Evolutionary conservation across 2,888 invertebrate species (phyloP), one percentile per base, ranked within the genome.

Genomic region (Ectemnius lituratus): DNA sequence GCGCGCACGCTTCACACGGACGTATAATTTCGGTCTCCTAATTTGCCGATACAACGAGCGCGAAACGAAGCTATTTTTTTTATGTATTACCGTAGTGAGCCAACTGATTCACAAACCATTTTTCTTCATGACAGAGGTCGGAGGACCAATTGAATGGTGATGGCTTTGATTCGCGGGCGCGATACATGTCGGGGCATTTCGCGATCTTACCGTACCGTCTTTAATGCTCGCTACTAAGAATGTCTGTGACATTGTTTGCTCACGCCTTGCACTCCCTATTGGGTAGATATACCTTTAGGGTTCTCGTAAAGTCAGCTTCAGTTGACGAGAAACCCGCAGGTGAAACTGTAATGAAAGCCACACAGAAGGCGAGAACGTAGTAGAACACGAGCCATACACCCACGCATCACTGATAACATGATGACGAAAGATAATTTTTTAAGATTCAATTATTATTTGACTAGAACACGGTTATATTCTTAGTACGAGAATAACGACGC

Each of bases 401-500:
- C 45, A 67, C 70, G 62, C 37, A 59, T 28, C 62, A 62, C 27
- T 62, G 59, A 27, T 64, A 77, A 61, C 66, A 75, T 52, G 52
- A 73, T 69, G 73, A 79, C 75, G 77, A 63, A 75, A 84, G 84
- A 87, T 87, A 87, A 88, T 88, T 89, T 89, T 89, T 89, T 87
- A 88, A 86, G 80, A 85, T 87, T 86, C 80, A 84, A 88, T 88
- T 88, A 81, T 87, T 84, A 86, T 88, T 89, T 89, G 86, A 86
- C 85, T 87, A 87, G 84, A 37, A 37, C 77, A 85, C 83, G 84
- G 84, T 88, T 86, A 88, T 80, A 87, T 87, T 85, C 86, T 88
- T 89, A 87, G 87, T 85, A 87, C 82, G 86, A 85, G 16, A 16
- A 87, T 89, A 88, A 88, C 85, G 88, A 89, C 87, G 90, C 90